A percentile compares a stretch with the other conserved stretches of the same genome.
phyloP scores from a whole-genome alignment of 2,113 vertebrate species.

The Penelope pileata region DNA sequence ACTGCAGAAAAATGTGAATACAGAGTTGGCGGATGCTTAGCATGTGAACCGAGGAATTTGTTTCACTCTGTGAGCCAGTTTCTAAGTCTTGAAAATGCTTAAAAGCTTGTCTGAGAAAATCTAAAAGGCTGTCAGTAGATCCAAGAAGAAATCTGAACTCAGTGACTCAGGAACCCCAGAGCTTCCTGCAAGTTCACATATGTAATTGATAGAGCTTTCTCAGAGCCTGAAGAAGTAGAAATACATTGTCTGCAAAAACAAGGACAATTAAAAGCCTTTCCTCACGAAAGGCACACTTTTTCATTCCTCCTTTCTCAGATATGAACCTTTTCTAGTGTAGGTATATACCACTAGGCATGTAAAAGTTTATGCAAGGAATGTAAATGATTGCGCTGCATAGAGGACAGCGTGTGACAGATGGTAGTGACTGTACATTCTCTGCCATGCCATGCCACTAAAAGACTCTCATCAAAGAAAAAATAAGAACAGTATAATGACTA shows the following conservation, averaged over 20 bases:
- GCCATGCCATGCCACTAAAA: background rate
- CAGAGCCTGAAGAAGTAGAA: background rate
- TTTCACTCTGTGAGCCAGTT: background rate
- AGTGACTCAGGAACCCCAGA: background rate
- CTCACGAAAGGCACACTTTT: background rate
- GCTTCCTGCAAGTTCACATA: background rate
- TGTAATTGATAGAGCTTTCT: background rate
- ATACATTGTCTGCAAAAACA: background rate
- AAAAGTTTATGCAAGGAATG: background rate
- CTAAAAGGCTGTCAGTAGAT: background rate
- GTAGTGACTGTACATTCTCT: background rate
- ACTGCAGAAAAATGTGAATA: conserved; percentile 1
- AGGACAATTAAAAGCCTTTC: background rate
- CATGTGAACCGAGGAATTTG: background rate
- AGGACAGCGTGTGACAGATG: background rate
- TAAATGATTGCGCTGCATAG: background rate
- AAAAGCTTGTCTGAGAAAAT: background rate
- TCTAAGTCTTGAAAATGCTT: background rate
- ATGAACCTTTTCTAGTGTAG: background rate
- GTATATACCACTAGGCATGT: background rate
- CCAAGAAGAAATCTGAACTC: background rate
- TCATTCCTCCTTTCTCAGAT: background rate
- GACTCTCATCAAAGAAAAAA: background rate
- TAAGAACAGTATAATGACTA: background rate
- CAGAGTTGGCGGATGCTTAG: background rate